Evolutionary conservation across 2,888 invertebrate genomes (phyloP).

Genomic region (Agrochola macilenta): DNA sequence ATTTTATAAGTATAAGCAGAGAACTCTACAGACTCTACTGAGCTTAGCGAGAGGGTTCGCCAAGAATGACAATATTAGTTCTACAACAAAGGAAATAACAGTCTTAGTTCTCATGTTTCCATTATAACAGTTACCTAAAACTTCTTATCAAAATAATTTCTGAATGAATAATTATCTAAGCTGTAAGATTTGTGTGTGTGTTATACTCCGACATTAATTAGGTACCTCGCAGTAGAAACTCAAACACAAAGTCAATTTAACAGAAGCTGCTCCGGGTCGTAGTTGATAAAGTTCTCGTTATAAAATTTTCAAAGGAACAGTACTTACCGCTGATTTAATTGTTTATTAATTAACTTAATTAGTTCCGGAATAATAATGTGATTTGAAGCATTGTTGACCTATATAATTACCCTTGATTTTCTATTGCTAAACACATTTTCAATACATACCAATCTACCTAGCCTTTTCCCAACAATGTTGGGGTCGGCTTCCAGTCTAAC

Average conservation of each 20-base stretch:
- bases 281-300: slow-evolving; percentile 18
- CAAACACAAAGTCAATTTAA: slow-evolving; percentile 36
- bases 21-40: neutral
- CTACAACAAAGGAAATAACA: neutral
- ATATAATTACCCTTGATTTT: neutral
- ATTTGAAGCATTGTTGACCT: neutral
- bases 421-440: neutral
- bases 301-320: slow-evolving; percentile 18
- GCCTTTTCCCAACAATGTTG: no score
- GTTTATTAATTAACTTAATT: slow-evolving; percentile 20
- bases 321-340: slow-evolving; percentile 15
- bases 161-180: neutral
- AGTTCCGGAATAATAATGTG: neutral
- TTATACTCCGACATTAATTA: slow-evolving; percentile 19
- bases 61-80: neutral
- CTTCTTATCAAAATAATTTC: neutral
- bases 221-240: slow-evolving; percentile 12
- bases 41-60: neutral
- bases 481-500: no score
- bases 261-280: neutral
- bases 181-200: neutral
- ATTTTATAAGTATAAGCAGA: neutral
- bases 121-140: neutral
- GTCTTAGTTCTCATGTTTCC: neutral
- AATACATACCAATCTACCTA: no score